These are phyloP conservation scores for Neelides folsomi DNA, from an alignment of 2,888 invertebrate genomes.

Conservation along the genomic window DNA sequence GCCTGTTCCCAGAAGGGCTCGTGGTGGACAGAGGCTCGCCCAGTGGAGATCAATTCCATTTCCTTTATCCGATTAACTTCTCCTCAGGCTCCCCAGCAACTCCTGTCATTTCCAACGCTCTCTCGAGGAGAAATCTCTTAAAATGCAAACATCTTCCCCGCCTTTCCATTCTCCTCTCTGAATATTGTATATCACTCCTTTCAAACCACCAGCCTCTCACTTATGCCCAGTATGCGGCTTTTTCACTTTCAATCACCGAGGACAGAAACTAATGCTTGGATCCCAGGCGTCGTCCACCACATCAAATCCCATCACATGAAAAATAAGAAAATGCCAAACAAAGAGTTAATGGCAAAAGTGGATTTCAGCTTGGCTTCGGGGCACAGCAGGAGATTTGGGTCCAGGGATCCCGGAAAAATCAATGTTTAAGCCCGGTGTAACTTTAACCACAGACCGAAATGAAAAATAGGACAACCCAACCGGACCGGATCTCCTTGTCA, in stretches of 20 bases:
- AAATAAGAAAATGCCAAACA: slow-evolving; percentile 28
- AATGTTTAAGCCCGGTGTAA: background rate
- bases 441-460: slow-evolving; percentile 11
- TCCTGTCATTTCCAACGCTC: slow-evolving; percentile 1
- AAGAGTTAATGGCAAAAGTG: slow-evolving; percentile 34
- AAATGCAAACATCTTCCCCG: too few species aligned
- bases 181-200: too few species aligned
- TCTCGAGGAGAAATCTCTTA: too few species aligned
- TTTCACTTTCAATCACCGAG: too few species aligned
- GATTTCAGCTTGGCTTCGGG: slow-evolving; percentile 33
- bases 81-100: slow-evolving; percentile 14
- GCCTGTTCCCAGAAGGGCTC: too few species aligned
- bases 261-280: too few species aligned
- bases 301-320: slow-evolving; percentile 3
- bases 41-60: slow-evolving; percentile 9
- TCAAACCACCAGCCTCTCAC: too few species aligned
- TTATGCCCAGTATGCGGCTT: too few species aligned
- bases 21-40: too few species aligned
- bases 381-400: slow-evolving; percentile 33
- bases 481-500: slow-evolving; percentile 13
- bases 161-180: too few species aligned
- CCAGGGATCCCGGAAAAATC: background rate
- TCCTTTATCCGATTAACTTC: slow-evolving; percentile 29
- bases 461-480: slow-evolving; percentile 21
- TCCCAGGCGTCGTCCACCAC: slow-evolving; percentile 1